Conservation (phyloP, 2,113 vertebrate species). For the Malurus elegans region DNA sequence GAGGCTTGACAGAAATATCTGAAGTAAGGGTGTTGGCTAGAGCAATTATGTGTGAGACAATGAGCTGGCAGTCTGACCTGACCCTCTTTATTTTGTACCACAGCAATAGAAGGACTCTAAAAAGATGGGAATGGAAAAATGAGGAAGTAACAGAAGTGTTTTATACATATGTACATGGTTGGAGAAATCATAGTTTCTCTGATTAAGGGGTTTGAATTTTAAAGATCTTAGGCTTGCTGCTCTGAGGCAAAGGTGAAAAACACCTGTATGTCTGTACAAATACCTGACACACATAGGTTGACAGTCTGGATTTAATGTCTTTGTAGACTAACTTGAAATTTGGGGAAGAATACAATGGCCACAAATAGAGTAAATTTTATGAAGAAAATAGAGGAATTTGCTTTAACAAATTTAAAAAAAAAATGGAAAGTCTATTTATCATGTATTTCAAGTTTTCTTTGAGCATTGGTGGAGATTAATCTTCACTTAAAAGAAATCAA, state of each 20-base stretch:
- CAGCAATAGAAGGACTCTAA: not conserved
- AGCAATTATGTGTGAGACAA: slow-evolving; percentile 10
- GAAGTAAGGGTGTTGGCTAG: not conserved
- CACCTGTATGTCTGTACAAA: not conserved
- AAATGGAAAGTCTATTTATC: not conserved
- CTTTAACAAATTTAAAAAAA: not conserved
- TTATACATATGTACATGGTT: not conserved
- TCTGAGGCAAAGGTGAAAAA: not conserved
- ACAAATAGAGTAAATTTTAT: not conserved
- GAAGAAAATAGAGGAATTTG: not conserved
- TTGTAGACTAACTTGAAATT: not conserved
- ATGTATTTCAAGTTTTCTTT: not conserved
- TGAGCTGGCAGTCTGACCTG: not conserved
- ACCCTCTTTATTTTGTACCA: not conserved
- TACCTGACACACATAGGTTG: not conserved
- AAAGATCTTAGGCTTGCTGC: not conserved
- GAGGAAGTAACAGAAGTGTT: not conserved
- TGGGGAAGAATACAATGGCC: not conserved
- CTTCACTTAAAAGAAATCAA: not conserved
- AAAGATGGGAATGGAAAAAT: not conserved
- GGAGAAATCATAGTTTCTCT: not conserved
- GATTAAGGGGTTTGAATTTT: not conserved
- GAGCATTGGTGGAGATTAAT: not conserved
- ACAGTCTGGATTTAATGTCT: not conserved
- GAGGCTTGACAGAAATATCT: not conserved